These are phyloP conservation scores for Psilanteris sp. DNA, from an alignment of 1,140 invertebrate species.

Conservation along the genomic window DNA sequence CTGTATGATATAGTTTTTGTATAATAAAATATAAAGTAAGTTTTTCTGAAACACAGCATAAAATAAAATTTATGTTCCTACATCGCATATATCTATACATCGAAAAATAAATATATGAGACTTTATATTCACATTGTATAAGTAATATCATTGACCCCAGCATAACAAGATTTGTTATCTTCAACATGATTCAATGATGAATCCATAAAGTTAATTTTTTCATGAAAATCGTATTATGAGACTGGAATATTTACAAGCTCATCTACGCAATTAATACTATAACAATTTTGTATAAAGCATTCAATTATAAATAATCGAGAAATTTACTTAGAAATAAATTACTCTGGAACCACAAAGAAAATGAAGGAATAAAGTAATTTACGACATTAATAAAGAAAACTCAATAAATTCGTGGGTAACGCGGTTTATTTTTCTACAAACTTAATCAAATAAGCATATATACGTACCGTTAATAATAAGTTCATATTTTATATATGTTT, in stretches of 20 bases:
- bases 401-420: no score
- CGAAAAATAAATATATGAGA: no score
- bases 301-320: constrained; percentile 7
- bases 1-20: no score
- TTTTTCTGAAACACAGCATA: no score
- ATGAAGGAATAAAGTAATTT: neutral
- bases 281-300: constrained; percentile 15
- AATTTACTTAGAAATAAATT: constrained; percentile 14
- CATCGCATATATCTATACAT: no score
- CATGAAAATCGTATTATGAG: constrained; percentile 7
- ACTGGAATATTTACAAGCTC: neutral
- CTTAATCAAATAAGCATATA: no score
- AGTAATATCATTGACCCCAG: neutral
- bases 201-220: constrained; percentile 11
- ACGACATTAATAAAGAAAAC: constrained; percentile 6
- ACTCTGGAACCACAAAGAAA: neutral
- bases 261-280: constrained; percentile 8
- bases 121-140: no score
- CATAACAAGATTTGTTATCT: constrained; percentile 1
- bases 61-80: no score
- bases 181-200: constrained; percentile 5
- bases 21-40: no score
- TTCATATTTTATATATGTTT: no score
- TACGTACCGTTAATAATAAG: no score
- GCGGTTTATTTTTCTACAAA: no score